Percentiles rank a stretch among this genome's conserved stretches.
Evolutionary conservation across 2,113 vertebrate genomes (phyloP).

Genomic region (Anhinga anhinga): DNA sequence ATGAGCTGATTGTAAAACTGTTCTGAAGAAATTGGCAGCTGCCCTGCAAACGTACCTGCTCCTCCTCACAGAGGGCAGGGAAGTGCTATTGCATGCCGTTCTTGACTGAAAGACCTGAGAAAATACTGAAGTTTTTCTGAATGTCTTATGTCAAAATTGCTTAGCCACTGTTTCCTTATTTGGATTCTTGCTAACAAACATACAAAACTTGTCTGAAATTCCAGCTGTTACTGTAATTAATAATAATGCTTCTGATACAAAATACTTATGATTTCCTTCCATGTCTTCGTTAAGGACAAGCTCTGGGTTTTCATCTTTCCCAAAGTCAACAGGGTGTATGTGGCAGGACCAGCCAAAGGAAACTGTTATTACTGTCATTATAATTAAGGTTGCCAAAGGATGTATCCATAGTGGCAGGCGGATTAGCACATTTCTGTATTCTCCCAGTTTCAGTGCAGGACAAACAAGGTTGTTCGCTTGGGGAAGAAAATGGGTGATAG

Average conservation of each 20-base stretch:
- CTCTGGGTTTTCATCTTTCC: background rate
- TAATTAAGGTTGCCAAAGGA: background rate
- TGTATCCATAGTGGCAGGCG: background rate
- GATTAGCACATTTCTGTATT: background rate
- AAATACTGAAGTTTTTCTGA: background rate
- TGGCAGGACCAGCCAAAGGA: background rate
- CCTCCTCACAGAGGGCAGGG: background rate
- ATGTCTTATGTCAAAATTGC: background rate
- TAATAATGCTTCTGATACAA: background rate
- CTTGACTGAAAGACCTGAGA: background rate
- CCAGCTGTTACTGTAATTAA: background rate
- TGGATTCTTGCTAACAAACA: background rate
- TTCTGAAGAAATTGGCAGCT: background rate
- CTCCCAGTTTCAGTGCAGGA: background rate
- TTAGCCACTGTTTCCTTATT: background rate
- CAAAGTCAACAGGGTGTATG: background rate
- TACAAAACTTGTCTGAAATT: background rate
- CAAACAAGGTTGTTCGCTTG: background rate
- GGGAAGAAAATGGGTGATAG: background rate
- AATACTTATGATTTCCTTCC: background rate
- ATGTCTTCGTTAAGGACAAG: background rate
- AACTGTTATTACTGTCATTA: background rate
- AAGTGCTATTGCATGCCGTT: background rate
- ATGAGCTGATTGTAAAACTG: background rate
- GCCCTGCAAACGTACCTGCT: background rate